Evolutionary conservation across 2,888 invertebrate species (phyloP).

Genomic region (Deroplatys truncata): DNA sequence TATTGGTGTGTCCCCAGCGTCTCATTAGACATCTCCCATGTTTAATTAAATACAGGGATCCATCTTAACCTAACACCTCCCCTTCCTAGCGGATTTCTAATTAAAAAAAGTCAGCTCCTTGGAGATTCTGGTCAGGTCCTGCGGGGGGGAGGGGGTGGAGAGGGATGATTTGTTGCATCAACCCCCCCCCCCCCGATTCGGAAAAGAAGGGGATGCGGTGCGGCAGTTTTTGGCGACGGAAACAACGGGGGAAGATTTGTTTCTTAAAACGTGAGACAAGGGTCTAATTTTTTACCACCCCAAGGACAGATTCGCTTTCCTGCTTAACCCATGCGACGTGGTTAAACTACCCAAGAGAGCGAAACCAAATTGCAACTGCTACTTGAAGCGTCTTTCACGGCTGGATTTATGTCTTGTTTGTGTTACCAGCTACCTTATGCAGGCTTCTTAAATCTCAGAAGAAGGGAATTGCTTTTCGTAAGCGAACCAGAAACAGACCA

Average conservation of each 20-base stretch:
- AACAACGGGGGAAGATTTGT: conserved; percentile 9
- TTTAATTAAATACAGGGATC: conserved; percentile 21
- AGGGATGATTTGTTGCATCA: conserved; percentile 10
- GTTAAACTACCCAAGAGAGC: background rate
- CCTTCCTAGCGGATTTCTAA: background rate
- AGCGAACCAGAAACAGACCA: no score
- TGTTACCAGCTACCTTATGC: no score
- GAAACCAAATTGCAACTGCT: background rate
- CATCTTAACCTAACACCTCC: conserved; percentile 4
- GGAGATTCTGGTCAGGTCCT: background rate
- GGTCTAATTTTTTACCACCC: background rate
- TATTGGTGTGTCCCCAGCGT: background rate
- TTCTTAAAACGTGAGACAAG: conserved; percentile 16
- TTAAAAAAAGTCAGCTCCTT: conserved; percentile 16
- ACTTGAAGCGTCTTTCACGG: background rate
- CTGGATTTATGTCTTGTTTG: background rate
- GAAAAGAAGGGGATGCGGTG: background rate
- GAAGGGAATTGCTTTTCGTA: no score
- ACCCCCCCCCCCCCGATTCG: background rate
- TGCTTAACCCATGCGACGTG: background rate
- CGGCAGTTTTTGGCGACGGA: background rate
- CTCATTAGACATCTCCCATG: conserved; percentile 16
- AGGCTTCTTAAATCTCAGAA: no score
- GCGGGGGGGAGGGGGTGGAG: background rate
- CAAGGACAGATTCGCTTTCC: background rate